These are phyloP conservation scores for Taeniopygia guttata DNA, from an alignment of 2,797 vertebrate genomes.

Conservation along the genomic window DNA sequence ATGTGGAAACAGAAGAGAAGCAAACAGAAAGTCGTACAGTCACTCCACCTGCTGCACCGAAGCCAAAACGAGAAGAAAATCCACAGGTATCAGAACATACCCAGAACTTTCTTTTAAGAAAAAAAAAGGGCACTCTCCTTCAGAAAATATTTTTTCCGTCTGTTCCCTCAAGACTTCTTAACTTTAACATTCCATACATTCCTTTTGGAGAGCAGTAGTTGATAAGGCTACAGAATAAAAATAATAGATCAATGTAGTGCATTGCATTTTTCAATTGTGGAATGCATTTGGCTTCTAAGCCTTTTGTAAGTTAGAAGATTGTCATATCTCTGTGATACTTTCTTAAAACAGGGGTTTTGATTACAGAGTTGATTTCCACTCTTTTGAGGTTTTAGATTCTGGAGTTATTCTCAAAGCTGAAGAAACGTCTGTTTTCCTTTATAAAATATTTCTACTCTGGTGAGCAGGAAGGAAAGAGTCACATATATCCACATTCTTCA, in stretches of 20 bases:
- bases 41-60: conserved; percentile 82
- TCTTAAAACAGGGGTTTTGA: not conserved
- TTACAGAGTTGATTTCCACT: not conserved
- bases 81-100: conserved; percentile 83
- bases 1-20: conserved; percentile 86
- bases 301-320: not conserved
- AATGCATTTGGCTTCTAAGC: not conserved
- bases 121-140: not conserved
- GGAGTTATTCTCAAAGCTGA: not conserved
- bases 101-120: not conserved
- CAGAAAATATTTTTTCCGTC: not conserved
- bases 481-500: not conserved
- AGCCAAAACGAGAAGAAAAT: conserved; percentile 93
- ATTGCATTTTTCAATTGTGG: not conserved
- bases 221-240: not conserved
- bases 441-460: not conserved
- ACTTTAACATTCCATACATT: not conserved
- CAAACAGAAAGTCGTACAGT: conserved; percentile 78
- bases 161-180: not conserved
- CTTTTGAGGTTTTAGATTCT: not conserved
- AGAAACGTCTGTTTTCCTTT: not conserved
- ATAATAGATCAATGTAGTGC: not conserved
- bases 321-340: not conserved
- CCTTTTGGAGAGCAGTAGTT: not conserved
- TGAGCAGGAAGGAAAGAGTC: not conserved